These are phyloP conservation scores for Galaxea fascicularis DNA, from an alignment of 92 coral and sea anemone genomes.

Conservation along the genomic window DNA sequence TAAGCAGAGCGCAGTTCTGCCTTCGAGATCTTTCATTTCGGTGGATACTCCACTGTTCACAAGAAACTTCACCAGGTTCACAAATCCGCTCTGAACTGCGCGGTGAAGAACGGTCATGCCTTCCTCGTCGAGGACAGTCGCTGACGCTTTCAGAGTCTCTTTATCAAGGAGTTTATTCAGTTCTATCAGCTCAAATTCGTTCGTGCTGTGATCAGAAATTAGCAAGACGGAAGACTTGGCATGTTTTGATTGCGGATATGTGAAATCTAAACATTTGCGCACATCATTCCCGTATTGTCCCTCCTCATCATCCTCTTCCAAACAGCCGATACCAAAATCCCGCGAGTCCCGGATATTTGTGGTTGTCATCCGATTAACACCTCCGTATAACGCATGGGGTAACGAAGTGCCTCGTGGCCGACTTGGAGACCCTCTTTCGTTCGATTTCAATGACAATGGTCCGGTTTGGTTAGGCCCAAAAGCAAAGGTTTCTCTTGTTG, in stretches of 20 bases:
- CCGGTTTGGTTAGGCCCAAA: background rate
- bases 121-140: constrained; percentile 38
- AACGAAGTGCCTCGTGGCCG: constrained; percentile 36
- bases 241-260: constrained; percentile 41
- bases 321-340: constrained; percentile 39
- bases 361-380: constrained; percentile 40
- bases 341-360: constrained; percentile 35
- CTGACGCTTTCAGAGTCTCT: constrained; percentile 40
- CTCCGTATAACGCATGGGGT: constrained; percentile 24
- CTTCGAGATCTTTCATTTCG: constrained; percentile 66
- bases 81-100: constrained; percentile 77
- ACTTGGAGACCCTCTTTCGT: constrained; percentile 15
- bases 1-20: constrained; percentile 76
- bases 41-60: constrained; percentile 68
- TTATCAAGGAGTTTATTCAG: constrained; percentile 47
- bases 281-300: constrained; percentile 35
- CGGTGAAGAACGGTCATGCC: constrained; percentile 70
- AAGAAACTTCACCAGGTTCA: constrained; percentile 51
- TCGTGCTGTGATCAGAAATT: constrained; percentile 43
- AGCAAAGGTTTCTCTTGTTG: constrained; percentile 21
- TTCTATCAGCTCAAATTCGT: constrained; percentile 46
- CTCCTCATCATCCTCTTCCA: constrained; percentile 47
- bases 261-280: constrained; percentile 44
- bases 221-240: constrained; percentile 47
- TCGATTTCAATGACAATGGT: background rate